These are phyloP conservation scores for Helogale parvula DNA, from an alignment of 2,113 vertebrate genomes.

Conservation along the genomic window DNA sequence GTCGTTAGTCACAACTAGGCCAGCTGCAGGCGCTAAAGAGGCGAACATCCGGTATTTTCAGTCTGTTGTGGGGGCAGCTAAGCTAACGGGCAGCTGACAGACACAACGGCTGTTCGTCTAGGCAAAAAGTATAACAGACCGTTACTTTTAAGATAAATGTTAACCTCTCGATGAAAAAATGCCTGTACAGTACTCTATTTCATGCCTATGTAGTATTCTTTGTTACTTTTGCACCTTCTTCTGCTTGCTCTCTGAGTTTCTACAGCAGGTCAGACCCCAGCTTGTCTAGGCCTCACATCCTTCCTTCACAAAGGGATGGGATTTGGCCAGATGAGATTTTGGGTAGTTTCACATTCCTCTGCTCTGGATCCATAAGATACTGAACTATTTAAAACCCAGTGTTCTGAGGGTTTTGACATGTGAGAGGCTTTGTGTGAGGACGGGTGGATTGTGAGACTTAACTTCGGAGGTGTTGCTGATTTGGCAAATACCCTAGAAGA, in stretches of 20 bases:
- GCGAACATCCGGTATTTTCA: no score
- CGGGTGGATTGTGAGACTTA: accelerated
- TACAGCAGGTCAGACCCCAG: neutral
- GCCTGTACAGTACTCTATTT: neutral
- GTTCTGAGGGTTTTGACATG: neutral
- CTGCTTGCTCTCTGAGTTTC: neutral
- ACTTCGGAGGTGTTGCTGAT: neutral
- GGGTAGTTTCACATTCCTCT: neutral
- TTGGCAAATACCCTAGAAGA: neutral
- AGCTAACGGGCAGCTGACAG: no score
- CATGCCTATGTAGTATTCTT: no score
- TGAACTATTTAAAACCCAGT: neutral
- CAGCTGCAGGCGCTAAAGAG: neutral
- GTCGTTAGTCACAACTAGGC: neutral
- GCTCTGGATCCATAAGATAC: neutral
- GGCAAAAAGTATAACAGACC: neutral
- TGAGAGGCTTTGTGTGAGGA: no score
- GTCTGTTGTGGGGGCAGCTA: no score
- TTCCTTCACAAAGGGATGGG: neutral
- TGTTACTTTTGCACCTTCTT: neutral
- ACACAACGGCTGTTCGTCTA: neutral
- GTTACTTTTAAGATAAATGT: neutral
- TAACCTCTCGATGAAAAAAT: neutral
- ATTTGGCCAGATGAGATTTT: neutral
- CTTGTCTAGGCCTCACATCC: neutral